A percentile compares a stretch with the other conserved stretches of the same genome.
Evolutionary conservation across 2,888 invertebrate species (phyloP).

Genomic region (Thera britannica): DNA sequence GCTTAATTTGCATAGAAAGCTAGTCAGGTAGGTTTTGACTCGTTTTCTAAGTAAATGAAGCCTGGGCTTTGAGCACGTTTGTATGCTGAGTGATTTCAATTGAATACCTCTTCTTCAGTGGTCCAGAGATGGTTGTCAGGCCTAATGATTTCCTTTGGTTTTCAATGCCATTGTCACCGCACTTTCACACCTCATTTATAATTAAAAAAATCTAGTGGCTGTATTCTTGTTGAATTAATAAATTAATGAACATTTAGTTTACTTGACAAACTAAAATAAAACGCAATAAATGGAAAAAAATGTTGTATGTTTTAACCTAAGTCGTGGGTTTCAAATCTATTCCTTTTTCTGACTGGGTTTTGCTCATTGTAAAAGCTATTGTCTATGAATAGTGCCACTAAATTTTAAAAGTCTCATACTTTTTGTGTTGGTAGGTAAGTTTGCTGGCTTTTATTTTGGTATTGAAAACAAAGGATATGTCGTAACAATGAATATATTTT

Average conservation of each 20-base stretch:
- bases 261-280: too few species aligned
- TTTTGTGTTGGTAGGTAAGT: neutral
- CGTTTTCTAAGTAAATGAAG: slow-evolving; percentile 8
- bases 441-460: slow-evolving; percentile 52
- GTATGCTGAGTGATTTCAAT: slow-evolving; percentile 67
- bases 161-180: slow-evolving; percentile 66
- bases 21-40: slow-evolving; percentile 11
- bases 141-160: slow-evolving; percentile 73
- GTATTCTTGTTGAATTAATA: neutral
- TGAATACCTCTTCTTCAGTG: slow-evolving; percentile 81
- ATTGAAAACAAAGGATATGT: slow-evolving; percentile 74
- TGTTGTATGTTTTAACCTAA: too few species aligned
- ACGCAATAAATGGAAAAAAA: too few species aligned
- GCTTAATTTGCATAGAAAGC: slow-evolving; percentile 10
- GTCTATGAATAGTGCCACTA: slow-evolving; percentile 7
- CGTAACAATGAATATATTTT: slow-evolving; percentile 83
- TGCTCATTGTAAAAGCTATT: neutral
- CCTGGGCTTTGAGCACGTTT: slow-evolving; percentile 47
- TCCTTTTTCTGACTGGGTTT: too few species aligned
- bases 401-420: slow-evolving; percentile 8
- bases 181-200: slow-evolving; percentile 7
- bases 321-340: too few species aligned
- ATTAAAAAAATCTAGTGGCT: neutral
- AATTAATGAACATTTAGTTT: too few species aligned
- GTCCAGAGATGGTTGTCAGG: slow-evolving; percentile 76